A percentile compares a stretch with the other conserved stretches of the same genome.
Evolutionary conservation across 2,888 invertebrate species (phyloP).

Genomic region (Sipunculus nudus): DNA sequence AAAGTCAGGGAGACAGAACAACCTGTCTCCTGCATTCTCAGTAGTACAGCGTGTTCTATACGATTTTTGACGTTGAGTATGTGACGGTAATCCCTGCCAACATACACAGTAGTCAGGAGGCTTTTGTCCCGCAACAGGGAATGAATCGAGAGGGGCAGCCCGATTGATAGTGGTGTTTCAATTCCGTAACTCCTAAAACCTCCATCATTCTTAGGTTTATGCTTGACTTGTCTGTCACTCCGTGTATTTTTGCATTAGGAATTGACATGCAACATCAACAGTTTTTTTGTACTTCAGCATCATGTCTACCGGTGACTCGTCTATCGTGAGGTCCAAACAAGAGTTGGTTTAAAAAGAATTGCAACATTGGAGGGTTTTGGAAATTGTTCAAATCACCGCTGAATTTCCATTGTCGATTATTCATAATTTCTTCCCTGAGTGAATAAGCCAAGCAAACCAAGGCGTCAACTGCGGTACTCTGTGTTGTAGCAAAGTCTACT

Average conservation of each 20-base stretch:
- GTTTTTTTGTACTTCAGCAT: too few relatives aligned
- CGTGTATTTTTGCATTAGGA: constrained; percentile 22
- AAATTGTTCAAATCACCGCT: too few relatives aligned
- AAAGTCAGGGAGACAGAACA: constrained; percentile 28
- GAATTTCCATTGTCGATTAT: too few relatives aligned
- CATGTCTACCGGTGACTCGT: too few relatives aligned
- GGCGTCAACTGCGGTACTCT: too few relatives aligned
- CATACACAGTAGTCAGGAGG: constrained; percentile 15
- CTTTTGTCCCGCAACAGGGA: constrained; percentile 8
- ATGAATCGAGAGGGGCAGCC: constrained; percentile 9
- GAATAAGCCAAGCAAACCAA: too few relatives aligned
- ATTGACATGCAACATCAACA: constrained; percentile 25
- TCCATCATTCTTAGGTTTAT: constrained; percentile 17
- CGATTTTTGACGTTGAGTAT: constrained; percentile 15
- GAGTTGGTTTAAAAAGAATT: too few relatives aligned
- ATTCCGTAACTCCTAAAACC: constrained; percentile 12
- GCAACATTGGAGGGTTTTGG: too few relatives aligned
- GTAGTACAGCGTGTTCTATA: constrained; percentile 21
- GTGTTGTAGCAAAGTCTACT: too few relatives aligned
- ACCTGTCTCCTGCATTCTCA: constrained; percentile 6
- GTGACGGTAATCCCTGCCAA: constrained; percentile 10
- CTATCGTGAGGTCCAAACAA: too few relatives aligned
- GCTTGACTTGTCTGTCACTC: constrained; percentile 22
- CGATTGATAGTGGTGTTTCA: constrained; percentile 17
- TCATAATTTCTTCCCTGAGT: too few relatives aligned